Percentiles rank a stretch among this genome's conserved stretches.
These are phyloP conservation scores for Oligia fasciuncula DNA, from an alignment of 2,888 invertebrate genomes.

Conservation along the genomic window DNA sequence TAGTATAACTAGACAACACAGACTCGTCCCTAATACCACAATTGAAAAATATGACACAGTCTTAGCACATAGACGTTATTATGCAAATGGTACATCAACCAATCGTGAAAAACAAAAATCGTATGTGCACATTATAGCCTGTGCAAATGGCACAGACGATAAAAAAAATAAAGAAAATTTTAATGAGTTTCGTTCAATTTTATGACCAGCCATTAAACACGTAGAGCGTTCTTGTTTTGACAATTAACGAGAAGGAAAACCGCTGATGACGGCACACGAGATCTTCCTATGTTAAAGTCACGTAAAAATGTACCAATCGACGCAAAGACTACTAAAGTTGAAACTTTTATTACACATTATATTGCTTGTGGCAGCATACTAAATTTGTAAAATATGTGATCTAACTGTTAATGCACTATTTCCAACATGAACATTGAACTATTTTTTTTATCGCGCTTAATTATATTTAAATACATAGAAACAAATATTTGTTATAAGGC, in stretches of 20 bases:
- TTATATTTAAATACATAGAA: neutral
- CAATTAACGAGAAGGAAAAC: conserved; percentile 32
- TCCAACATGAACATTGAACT: neutral
- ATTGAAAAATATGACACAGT: neutral
- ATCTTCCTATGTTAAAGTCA: conserved; percentile 45
- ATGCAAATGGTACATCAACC: conserved; percentile 12
- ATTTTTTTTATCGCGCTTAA: neutral
- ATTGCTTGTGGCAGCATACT: conserved; percentile 18
- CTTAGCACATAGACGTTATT: neutral
- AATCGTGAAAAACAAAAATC: conserved; percentile 9
- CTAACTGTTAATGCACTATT: neutral
- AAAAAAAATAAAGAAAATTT: conserved; percentile 47
- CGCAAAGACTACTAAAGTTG: conserved; percentile 11
- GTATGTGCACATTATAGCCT: conserved; percentile 8
- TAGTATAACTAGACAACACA: too few species aligned
- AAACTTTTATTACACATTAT: conserved; percentile 7
- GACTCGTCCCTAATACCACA: too few species aligned
- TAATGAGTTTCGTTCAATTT: conserved; percentile 50
- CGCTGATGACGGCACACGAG: conserved; percentile 23
- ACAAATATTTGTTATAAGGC: conserved; percentile 25
- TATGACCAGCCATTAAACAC: conserved; percentile 50
- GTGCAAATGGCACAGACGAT: conserved; percentile 27
- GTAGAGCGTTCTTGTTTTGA: conserved; percentile 44
- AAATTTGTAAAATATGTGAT: conserved; percentile 17
- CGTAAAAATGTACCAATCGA: conserved; percentile 43